Percentiles rank a stretch among this genome's conserved stretches.
phyloP scores from a whole-genome alignment of 2,113 vertebrate genomes.

The Phoxinus phoxinus region DNA sequence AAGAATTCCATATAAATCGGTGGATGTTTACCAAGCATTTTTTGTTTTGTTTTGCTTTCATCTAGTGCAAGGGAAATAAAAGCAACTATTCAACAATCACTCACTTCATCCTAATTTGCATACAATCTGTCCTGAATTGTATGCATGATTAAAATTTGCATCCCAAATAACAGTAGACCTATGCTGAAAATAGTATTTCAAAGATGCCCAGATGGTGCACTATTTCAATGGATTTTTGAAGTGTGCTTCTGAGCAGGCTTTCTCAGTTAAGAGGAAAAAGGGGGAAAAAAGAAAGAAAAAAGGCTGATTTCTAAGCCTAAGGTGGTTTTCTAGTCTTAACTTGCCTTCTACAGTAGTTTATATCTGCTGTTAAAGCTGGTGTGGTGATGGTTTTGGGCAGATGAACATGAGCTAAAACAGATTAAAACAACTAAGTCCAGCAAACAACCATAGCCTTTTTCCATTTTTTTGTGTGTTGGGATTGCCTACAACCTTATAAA shows the following conservation, averaged over 20 bases:
- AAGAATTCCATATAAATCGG: not conserved
- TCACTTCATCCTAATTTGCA: constrained; percentile 6
- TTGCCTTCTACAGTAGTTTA: not conserved
- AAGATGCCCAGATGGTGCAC: not conserved
- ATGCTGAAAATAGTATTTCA: not conserved
- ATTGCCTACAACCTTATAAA: not conserved
- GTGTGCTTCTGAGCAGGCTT: not conserved
- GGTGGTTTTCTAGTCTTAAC: not conserved
- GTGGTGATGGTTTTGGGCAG: not conserved
- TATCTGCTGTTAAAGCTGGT: not conserved
- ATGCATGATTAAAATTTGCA: constrained; percentile 22
- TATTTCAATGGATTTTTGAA: not conserved
- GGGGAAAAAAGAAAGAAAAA: not conserved
- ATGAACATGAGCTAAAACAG: not conserved
- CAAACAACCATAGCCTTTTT: not conserved
- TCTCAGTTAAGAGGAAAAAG: not conserved
- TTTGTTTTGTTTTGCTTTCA: no score
- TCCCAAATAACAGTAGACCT: not conserved
- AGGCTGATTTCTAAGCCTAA: not conserved
- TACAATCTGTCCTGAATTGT: not conserved
- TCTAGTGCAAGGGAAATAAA: not conserved
- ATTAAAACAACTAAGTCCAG: not conserved
- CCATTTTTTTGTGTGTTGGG: not conserved
- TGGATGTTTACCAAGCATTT: not conserved
- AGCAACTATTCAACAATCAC: not conserved